These are phyloP conservation scores for Corythornis madagascariensis DNA, from an alignment of 2,113 vertebrate species.

Conservation along the genomic window DNA sequence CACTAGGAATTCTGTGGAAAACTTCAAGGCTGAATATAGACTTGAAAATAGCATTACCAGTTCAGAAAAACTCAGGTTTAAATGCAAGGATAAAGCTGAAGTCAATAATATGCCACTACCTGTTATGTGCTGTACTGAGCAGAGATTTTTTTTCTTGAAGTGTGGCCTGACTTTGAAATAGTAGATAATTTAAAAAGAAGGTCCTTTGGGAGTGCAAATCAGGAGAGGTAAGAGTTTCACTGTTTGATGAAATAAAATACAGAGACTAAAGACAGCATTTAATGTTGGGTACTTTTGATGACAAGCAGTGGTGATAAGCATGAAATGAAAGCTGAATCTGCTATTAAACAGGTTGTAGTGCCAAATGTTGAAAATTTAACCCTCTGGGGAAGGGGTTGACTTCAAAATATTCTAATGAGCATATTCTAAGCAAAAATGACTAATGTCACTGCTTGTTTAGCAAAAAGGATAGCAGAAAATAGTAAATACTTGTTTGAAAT, in stretches of 20 bases:
- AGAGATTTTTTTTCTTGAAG: neutral
- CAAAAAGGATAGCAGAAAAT: neutral
- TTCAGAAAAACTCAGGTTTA: neutral
- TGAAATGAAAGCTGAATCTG: neutral
- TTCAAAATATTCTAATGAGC: neutral
- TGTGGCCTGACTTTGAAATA: neutral
- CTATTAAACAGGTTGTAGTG: neutral
- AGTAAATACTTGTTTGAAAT: neutral
- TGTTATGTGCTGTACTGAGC: neutral
- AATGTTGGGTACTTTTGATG: neutral
- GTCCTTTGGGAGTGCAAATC: constrained; percentile 7
- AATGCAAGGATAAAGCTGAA: constrained; percentile 2
- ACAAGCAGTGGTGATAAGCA: neutral
- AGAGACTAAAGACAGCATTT: neutral
- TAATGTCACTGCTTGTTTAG: neutral
- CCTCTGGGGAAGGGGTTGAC: neutral
- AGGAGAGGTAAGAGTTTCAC: neutral
- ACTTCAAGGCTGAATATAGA: neutral
- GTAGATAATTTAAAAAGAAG: neutral
- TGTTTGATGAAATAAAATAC: neutral
- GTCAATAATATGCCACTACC: neutral
- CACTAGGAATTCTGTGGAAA: neutral
- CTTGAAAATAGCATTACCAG: neutral
- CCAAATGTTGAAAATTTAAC: neutral
- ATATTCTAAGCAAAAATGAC: neutral